phyloP scores from a whole-genome alignment of 1,140 invertebrate species.

The Diachasma alloeum region DNA sequence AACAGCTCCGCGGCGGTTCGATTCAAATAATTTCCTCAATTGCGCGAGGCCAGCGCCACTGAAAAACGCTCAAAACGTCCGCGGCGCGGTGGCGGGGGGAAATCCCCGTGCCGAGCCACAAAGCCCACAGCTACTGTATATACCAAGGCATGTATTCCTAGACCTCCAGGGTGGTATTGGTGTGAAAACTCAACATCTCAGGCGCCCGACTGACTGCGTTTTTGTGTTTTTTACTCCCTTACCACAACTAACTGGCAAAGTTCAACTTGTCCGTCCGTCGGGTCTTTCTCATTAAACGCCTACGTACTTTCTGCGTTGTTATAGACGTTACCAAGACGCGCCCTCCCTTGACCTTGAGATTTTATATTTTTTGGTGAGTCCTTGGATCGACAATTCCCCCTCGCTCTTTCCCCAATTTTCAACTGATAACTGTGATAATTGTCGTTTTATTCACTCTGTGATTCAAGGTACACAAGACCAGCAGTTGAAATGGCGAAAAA shows the following conservation, averaged over 20 bases:
- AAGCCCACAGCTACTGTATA: too few relatives aligned
- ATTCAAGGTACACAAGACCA: neutral
- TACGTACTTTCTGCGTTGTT: conserved; percentile 12
- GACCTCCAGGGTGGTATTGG: neutral
- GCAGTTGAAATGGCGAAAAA: conserved; percentile 83
- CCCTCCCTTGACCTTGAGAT: conserved; percentile 32
- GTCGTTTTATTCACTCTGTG: neutral
- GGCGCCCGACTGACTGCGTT: neutral
- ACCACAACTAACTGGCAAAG: conserved; percentile 13
- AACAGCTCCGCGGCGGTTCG: too few relatives aligned
- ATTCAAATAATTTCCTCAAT: too few relatives aligned
- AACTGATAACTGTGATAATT: neutral
- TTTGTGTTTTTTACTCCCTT: conserved; percentile 18
- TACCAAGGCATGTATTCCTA: too few relatives aligned
- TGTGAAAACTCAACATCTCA: neutral
- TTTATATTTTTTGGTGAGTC: neutral
- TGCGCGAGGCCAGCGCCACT: too few relatives aligned
- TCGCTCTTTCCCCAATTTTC: too few relatives aligned
- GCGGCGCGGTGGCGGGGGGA: too few relatives aligned
- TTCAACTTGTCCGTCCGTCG: conserved; percentile 4
- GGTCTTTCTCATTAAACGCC: neutral
- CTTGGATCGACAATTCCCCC: too few relatives aligned
- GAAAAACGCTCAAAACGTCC: too few relatives aligned
- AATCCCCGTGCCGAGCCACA: too few relatives aligned
- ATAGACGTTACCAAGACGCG: conserved; percentile 12